Conservation (phyloP, 2,797 vertebrate species). For the Oceanodroma leucorhoa region DNA sequence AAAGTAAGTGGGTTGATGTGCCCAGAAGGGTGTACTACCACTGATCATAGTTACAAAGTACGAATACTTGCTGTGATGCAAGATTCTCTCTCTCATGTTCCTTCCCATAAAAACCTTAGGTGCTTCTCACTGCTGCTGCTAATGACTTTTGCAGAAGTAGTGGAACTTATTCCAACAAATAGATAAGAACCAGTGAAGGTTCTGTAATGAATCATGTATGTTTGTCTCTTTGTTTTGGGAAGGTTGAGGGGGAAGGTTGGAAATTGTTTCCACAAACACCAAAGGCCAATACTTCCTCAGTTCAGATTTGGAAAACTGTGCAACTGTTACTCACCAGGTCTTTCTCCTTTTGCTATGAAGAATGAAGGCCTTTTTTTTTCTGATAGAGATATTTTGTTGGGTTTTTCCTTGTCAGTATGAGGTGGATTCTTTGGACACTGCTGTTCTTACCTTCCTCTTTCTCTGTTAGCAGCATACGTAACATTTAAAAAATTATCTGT, state of each 20-base stretch:
- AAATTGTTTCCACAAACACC: not conserved
- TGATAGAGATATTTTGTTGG: not conserved
- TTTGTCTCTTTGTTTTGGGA: not conserved
- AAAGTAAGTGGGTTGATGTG: not conserved
- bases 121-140: not conserved
- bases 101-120: not conserved
- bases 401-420: not conserved
- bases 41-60: not conserved
- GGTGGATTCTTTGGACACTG: not conserved
- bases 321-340: accelerated
- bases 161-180: not conserved
- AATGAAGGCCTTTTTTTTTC: not conserved
- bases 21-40: no score
- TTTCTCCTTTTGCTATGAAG: not conserved
- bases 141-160: not conserved
- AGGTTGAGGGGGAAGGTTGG: not conserved
- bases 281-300: not conserved
- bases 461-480: not conserved
- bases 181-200: not conserved
- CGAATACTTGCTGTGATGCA: not conserved
- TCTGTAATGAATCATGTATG: accelerated
- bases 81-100: not conserved
- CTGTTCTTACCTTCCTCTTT: not conserved
- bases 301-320: not conserved
- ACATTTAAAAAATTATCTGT: not conserved